Evolutionary conservation across 2,113 vertebrate species (phyloP).

Genomic region (Todiramphus chloris): DNA sequence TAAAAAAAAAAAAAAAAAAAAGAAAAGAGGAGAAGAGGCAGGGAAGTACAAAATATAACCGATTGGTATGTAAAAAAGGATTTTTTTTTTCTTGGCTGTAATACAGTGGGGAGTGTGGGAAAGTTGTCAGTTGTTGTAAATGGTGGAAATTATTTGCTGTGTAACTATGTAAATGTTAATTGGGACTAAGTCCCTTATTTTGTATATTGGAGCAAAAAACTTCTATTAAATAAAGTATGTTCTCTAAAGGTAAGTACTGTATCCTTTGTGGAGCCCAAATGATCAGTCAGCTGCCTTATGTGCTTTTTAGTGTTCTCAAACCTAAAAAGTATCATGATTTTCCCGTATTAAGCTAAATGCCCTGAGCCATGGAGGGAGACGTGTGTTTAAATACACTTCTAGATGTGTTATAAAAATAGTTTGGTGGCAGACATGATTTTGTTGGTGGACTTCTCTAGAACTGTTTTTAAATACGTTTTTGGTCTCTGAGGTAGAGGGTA

Average conservation of each 20-base stretch:
- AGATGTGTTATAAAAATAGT: not conserved
- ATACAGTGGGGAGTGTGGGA: conserved; percentile 8
- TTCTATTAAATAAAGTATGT: conserved; percentile 90
- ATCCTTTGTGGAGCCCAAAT: conserved; percentile 50
- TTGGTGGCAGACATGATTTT: not conserved
- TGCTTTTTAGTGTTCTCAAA: not conserved
- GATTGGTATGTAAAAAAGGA: conserved; percentile 4
- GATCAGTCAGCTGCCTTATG: not conserved
- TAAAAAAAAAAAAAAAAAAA: not conserved
- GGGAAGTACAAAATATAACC: not conserved
- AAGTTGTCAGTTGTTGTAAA: conserved; percentile 42
- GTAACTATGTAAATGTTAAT: conserved; percentile 71
- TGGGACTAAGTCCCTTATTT: conserved; percentile 72
- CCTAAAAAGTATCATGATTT: not conserved
- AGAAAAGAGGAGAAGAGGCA: not conserved
- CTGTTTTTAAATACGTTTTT: not conserved
- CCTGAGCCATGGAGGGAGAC: not conserved
- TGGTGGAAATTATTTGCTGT: conserved; percentile 67
- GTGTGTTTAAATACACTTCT: not conserved
- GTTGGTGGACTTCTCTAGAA: not conserved
- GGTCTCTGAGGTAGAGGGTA: not conserved
- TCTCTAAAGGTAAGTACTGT: conserved; percentile 68
- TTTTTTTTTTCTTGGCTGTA: conserved; percentile 39
- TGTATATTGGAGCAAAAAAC: conserved; percentile 81
- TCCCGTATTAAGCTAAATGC: not conserved